Evolutionary conservation across 2,113 vertebrate species (phyloP).

Genomic region (Eubucco bourcierii): DNA sequence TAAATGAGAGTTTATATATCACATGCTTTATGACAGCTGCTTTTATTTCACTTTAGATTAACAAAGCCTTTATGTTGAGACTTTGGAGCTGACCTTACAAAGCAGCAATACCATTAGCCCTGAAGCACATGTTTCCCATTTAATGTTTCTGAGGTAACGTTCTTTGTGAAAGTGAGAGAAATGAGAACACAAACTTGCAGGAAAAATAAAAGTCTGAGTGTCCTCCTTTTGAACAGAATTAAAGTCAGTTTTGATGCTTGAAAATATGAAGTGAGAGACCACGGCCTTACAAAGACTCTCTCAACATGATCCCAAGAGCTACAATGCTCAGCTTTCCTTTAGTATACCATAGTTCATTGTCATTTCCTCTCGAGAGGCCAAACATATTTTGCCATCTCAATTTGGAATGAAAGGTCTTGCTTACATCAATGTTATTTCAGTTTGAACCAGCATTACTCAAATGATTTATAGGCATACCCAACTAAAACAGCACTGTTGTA

Average conservation of each 20-base stretch:
- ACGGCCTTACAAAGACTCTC: slow-evolving; percentile 22
- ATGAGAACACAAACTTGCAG: slow-evolving; percentile 58
- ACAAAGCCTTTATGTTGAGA: slow-evolving; percentile 58
- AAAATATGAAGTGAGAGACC: slow-evolving; percentile 58
- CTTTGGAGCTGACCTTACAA: slow-evolving; percentile 67
- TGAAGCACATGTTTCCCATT: slow-evolving; percentile 78
- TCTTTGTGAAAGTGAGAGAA: slow-evolving; percentile 73
- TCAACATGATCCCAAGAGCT: slow-evolving; percentile 25
- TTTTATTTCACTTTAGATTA: slow-evolving; percentile 79
- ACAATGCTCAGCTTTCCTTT: slow-evolving; percentile 29
- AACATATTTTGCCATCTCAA: slow-evolving; percentile 58
- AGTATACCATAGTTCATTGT: slow-evolving; percentile 16
- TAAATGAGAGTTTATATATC: slow-evolving; percentile 68
- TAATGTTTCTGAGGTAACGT: slow-evolving; percentile 74
- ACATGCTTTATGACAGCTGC: slow-evolving; percentile 73
- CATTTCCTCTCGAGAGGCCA: slow-evolving; percentile 24
- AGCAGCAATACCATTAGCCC: slow-evolving; percentile 62
- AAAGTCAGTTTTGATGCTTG: slow-evolving; percentile 56
- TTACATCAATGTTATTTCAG: slow-evolving; percentile 54
- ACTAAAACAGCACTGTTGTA: neutral
- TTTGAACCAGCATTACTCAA: slow-evolving; percentile 39
- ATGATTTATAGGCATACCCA: slow-evolving; percentile 35
- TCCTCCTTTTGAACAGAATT: slow-evolving; percentile 60
- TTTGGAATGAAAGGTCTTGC: slow-evolving; percentile 46
- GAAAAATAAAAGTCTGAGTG: slow-evolving; percentile 45